phyloP scores from a whole-genome alignment of 2,797 vertebrate species.

The Myotis vivesi region DNA sequence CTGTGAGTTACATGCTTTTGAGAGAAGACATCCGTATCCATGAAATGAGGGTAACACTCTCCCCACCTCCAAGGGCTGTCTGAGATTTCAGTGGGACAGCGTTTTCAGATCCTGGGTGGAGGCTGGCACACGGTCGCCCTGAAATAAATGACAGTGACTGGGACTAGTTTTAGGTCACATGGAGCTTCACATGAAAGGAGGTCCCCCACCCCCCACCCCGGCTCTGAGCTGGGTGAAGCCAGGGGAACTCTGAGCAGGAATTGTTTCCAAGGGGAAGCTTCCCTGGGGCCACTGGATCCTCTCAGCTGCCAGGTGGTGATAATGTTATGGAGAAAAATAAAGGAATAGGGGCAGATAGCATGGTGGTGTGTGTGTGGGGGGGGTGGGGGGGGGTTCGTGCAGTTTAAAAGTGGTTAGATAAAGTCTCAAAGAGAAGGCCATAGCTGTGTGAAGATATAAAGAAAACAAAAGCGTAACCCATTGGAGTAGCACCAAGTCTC shows the following conservation, averaged over 20 bases:
- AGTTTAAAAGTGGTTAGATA: background rate
- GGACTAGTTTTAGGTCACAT: background rate
- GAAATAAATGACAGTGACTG: background rate
- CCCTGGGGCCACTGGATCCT: fast-evolving
- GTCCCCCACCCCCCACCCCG: fast-evolving
- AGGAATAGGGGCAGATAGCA: background rate
- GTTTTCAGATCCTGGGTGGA: fast-evolving
- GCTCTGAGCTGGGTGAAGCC: background rate
- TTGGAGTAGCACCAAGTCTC: background rate
- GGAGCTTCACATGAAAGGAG: background rate
- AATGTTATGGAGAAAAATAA: background rate
- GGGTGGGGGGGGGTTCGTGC: fast-evolving
- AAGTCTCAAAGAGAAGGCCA: background rate
- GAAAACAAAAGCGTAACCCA: background rate
- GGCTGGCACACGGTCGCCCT: background rate
- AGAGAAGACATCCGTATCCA: background rate
- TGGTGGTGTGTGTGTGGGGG: background rate
- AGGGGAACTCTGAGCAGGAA: background rate
- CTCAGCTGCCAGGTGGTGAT: background rate
- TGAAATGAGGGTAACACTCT: background rate
- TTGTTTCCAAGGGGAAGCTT: background rate
- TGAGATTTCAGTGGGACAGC: background rate
- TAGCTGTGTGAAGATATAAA: background rate
- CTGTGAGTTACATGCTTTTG: background rate
- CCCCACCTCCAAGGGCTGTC: background rate